Evolutionary conservation across 2,113 vertebrate species (phyloP).

Genomic region (Setophaga petechia): DNA sequence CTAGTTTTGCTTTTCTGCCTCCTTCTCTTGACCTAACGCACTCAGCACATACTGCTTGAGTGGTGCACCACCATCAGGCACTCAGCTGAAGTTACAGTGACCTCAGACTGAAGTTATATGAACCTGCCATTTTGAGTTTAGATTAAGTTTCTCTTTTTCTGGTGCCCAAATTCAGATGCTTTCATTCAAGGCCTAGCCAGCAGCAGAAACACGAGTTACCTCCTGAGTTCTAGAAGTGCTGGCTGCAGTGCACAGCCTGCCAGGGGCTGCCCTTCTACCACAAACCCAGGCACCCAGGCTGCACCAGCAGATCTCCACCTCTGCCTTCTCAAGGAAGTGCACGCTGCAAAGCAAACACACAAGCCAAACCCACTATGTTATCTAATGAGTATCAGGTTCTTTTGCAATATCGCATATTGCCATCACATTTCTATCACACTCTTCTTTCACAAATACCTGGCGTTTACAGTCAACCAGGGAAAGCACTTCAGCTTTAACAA

Average conservation of each 20-base stretch:
- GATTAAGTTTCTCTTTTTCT: neutral
- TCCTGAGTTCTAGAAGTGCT: neutral
- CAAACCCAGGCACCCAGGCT: neutral
- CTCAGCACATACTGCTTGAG: neutral
- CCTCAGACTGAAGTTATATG: neutral
- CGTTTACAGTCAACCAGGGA: neutral
- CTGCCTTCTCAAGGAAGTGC: neutral
- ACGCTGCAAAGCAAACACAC: neutral
- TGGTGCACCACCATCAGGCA: neutral
- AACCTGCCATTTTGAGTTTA: neutral
- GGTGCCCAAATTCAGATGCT: neutral
- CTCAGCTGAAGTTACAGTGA: neutral
- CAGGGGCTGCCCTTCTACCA: neutral
- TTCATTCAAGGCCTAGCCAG: neutral
- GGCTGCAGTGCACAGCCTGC: neutral
- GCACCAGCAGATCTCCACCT: neutral
- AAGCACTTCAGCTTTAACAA: neutral
- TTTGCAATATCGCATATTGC: neutral
- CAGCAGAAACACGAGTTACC: neutral
- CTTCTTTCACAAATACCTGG: neutral
- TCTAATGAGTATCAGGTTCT: neutral
- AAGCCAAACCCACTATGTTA: neutral
- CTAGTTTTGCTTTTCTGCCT: neutral
- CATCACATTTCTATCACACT: neutral
- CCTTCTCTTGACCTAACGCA: neutral